Evolutionary conservation across 2,113 vertebrate genomes (phyloP).

Genomic region (Pseudorasbora parva): DNA sequence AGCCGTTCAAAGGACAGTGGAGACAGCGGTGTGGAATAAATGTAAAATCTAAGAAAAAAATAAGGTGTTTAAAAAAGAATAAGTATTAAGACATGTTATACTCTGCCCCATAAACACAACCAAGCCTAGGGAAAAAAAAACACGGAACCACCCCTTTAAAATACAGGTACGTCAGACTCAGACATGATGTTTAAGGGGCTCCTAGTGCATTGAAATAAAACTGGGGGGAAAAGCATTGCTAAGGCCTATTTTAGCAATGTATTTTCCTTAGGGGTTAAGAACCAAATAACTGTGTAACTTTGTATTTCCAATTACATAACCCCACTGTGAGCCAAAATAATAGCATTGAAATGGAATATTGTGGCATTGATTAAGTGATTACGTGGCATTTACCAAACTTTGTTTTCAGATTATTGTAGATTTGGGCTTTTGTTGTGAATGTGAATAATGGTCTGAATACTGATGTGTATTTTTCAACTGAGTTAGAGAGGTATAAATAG

Average conservation of each 20-base stretch:
- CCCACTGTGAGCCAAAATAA: too few species aligned
- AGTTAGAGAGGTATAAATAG: too few species aligned
- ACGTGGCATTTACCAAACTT: not conserved
- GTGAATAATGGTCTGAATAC: not conserved
- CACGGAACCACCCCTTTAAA: not conserved
- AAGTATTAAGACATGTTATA: too few species aligned
- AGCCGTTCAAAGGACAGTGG: too few species aligned
- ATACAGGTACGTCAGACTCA: not conserved
- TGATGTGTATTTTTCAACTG: not conserved
- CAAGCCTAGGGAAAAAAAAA: too few species aligned
- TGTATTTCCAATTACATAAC: too few species aligned
- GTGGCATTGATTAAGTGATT: too few species aligned
- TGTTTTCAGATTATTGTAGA: not conserved
- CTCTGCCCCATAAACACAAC: too few species aligned
- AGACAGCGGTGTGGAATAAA: too few species aligned
- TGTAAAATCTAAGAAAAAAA: too few species aligned
- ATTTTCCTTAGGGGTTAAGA: not conserved
- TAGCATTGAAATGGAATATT: not conserved
- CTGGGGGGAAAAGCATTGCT: not conserved
- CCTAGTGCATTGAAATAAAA: not conserved
- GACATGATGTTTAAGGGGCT: not conserved
- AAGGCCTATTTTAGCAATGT: not conserved
- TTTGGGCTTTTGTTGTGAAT: not conserved
- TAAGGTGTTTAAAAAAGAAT: too few species aligned
- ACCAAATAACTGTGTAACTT: too few species aligned